Base-by-base conservation (phyloP, 2,888 invertebrate species). In the Xylocampa areola region DNA sequence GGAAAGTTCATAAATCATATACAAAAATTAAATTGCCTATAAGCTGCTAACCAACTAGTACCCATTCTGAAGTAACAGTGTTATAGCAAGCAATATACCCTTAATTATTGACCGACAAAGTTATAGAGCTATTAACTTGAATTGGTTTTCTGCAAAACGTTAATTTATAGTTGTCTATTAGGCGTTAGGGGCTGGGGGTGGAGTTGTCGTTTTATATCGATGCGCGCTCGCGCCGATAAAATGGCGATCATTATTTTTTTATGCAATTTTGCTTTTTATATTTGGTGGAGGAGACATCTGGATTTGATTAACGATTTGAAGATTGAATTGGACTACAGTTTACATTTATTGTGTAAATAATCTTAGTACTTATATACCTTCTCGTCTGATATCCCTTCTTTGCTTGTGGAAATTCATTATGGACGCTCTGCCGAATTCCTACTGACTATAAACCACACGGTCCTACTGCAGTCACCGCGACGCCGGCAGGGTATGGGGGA, bases 61-160 rank as follows among this genome's bases (percentile, higher is more conserved):
- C 17, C 25, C 61, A 43, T 30, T 60, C 32, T 5, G 21, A 30
- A 2, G 10, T n/a, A 32, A 30, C 35, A 39, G 5, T 13, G 53
- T 49, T 60, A 68, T 8, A 68, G 33, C 16, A 49, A 55, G 53
- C 51, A 33, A 41, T 54, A 41, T 54, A 33, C 59, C 63, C 53
- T 71, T 78, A 78, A 78, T 77, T 73, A 76, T 69, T 64, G 72
- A 55, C 44, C 61, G 50, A 57, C 40, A 25, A 76, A 73, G 73
- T 75, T 78, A 78, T 75, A 55, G 70, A 48, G 55, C 70, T 59
- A 75, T 77, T 76, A 66, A 73, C 68, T 41, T 43, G 62, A 73
- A 77, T 77, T 76, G 79, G 70, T 77, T 77, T 74, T 78, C 73
- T 61, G 77, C 75, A 75, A 75, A 65, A 68, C 48, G 63, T 54